Base-by-base conservation (phyloP, 2,797 vertebrate species). In the Capromys pilorides region DNA sequence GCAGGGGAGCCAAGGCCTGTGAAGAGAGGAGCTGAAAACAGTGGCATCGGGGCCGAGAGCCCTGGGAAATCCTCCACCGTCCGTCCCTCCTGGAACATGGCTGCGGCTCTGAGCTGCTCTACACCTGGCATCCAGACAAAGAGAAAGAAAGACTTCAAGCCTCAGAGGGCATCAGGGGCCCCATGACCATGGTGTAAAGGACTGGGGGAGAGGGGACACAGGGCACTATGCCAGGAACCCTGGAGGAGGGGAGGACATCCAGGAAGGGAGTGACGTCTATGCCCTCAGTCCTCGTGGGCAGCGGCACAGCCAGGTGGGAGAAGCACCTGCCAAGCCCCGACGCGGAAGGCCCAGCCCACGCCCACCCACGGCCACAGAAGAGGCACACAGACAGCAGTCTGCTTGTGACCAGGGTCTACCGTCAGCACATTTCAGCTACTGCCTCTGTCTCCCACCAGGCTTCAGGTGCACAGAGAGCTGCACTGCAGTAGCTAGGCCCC, bases 61-160 rank as follows among this genome's bases (percentile, higher is more conserved):
- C 18, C 0, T 3, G 2, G 3, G 75, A 22, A 54, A 26, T 28
- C 1, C 1, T 0, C n/a, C 0, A 0, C n/a, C 0, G 0, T 31
- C n/a, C 0, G 0, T 31, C 1, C 10, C 16, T n/a, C 64, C 41
- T 36, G 31, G 67, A 49, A 12, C 1, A 19, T 13, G 8, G 4
- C 22, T n/a, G 7, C 64, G 21, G 57, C 9, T 41, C 95, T 45
- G 59, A 69, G 73, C 45, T 14, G 71, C 10, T 51, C 18, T 8
- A 24, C 54, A 41, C n/a, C 59, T 7, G 78, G 61, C 6, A 0
- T 18, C 2, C 0, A 22, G 2, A 11, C 24, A 67, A 16, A 22
- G 51, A 45, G 77, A 26, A 31, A 39, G 22, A n/a, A 28, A 1
- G 26, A 18, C n/a, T 54, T 3, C 18, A 0, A 5, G 77, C 51